Conservation (phyloP, 1,140 invertebrate genomes). For the Phymorhynchus buccinoides region DNA sequence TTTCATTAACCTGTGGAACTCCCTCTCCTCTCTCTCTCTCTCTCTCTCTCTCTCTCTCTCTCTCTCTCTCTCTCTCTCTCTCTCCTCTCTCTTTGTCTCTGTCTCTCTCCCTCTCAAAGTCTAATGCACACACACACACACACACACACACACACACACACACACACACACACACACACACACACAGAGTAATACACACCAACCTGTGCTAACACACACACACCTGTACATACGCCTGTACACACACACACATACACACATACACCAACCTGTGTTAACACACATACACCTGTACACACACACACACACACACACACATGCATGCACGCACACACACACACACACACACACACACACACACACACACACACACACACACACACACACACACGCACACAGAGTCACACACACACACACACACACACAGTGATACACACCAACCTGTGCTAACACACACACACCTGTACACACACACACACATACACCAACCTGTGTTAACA, state of each 20-base stretch:
- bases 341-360: not conserved
- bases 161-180: not conserved
- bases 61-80: not conserved
- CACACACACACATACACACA: not conserved
- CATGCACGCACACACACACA: not conserved
- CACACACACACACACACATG: not conserved
- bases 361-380: not conserved
- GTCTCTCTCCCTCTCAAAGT: no score
- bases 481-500: not conserved
- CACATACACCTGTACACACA: not conserved
- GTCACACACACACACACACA: not conserved
- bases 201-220: not conserved
- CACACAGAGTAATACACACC: not conserved
- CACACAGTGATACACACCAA: not conserved
- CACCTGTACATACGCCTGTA: not conserved
- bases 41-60: slow-evolving; percentile 10
- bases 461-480: not conserved
- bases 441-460: not conserved
- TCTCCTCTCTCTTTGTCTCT: not conserved
- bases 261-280: not conserved
- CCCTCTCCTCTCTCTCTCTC: not conserved
- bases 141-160: not conserved
- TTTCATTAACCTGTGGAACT: not conserved
- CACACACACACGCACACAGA: not conserved
- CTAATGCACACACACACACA: not conserved